Evolutionary conservation across 2,113 vertebrate species (phyloP), one percentile per base, ranked within the genome.

Genomic region (Protobothrops flavoviridis): DNA sequence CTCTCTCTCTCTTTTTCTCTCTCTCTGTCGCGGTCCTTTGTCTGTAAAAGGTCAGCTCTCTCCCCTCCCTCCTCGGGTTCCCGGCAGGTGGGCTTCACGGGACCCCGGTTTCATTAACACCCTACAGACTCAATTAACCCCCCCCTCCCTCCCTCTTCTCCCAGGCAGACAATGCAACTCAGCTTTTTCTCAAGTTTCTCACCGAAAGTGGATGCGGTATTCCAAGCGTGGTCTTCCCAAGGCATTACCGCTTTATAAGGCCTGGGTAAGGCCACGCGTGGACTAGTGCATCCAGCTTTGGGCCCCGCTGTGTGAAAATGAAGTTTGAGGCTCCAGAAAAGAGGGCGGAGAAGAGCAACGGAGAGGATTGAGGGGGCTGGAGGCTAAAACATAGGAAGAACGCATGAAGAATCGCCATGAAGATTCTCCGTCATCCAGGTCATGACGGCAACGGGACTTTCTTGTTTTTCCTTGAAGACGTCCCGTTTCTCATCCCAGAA

Each of bases 21-120:
- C 57, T 61, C 92, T 96, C 53, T 59, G 57, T 4, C 2, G 61
- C 55, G 21, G 86, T 86, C 10, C 87, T 87, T 93, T 64, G 4
- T 91, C 95, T 92, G 81, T 57, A 93, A 81, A 95, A 93, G n/a
- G 21, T 90, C 0, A 0, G 89, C 26, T 11, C 93, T 85, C 59
- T 93, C 48, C 48, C n/a, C 0, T 69, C n/a, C 20, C 26, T 89
- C 4, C 74, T 23, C 39, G 89, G 74, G 20, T n/a, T n/a, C 0
- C 0, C 88, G 94, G 92, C 33, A 95, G 29, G 94, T 59, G 88
- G 92, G 55, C 50, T 91, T 64, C 20, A 53, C 0, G 0, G 61
- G 43, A 64, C 88, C 87, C 13, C 20, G 50, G 33, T 3, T 0
- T 7, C 85, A 93, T 57, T 26, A 87, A 17, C 26, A 90, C 64